Evolutionary conservation across 2,888 invertebrate species (phyloP).

Genomic region (Hybos culiciformis): DNA sequence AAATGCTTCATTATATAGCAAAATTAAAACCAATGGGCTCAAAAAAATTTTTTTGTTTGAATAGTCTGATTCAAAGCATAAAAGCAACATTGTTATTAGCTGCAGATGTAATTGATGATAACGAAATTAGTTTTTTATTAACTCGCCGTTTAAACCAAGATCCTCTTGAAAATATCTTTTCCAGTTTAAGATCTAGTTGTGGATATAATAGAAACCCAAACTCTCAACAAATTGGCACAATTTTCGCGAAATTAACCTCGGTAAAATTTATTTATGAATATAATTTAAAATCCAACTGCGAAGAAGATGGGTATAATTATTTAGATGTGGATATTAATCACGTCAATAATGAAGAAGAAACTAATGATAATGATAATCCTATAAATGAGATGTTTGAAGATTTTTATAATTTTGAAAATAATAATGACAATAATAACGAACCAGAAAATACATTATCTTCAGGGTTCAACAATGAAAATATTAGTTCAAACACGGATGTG

Average conservation of each 20-base stretch:
- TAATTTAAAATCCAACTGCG: not conserved
- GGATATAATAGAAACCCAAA: not conserved
- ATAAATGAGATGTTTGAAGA: too few relatives aligned
- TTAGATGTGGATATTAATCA: not conserved
- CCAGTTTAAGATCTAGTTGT: not conserved
- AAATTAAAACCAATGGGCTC: not conserved
- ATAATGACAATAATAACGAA: too few relatives aligned
- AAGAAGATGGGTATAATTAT: not conserved
- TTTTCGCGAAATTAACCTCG: not conserved
- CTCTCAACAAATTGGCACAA: not conserved
- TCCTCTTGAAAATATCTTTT: not conserved
- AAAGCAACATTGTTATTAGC: not conserved
- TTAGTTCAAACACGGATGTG: not conserved
- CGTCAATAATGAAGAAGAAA: not conserved
- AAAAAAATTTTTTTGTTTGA: not conserved
- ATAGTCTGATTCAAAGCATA: not conserved
- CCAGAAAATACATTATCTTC: too few relatives aligned
- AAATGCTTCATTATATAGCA: not conserved
- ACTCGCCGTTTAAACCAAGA: not conserved
- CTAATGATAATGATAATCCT: too few relatives aligned
- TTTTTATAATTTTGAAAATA: too few relatives aligned
- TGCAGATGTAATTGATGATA: not conserved
- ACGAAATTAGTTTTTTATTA: not conserved
- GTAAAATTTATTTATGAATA: not conserved
- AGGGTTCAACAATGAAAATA: not conserved